A percentile compares a stretch with the other conserved stretches of the same genome.
Conservation (phyloP, 92 coral and sea anemone species). For the Palythoa caribaeorum region DNA sequence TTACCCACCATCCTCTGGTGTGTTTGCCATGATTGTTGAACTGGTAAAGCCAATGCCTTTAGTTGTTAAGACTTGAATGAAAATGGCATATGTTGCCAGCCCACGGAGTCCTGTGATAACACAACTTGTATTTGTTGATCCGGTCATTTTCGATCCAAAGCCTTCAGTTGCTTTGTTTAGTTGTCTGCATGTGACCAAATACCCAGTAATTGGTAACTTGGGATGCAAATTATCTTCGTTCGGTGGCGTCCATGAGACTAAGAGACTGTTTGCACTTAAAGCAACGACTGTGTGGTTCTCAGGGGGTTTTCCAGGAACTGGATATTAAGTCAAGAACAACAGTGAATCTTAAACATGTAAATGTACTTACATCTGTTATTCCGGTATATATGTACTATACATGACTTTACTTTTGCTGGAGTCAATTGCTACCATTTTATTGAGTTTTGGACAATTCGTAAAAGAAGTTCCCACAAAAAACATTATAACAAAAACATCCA, state of each 20-base stretch:
- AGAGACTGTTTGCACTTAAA: background rate
- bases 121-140: background rate
- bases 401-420: too few species aligned
- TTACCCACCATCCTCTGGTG: conserved; percentile 22
- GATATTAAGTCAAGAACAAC: background rate
- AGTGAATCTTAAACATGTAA: background rate
- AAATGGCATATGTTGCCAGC: conserved; percentile 23
- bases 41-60: conserved; percentile 31
- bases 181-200: conserved; percentile 17
- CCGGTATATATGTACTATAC: too few species aligned
- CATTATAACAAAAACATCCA: too few species aligned
- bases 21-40: background rate
- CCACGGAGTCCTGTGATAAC: conserved; percentile 21
- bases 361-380: too few species aligned
- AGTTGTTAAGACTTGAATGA: conserved; percentile 19
- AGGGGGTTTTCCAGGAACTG: conserved; percentile 36
- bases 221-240: background rate
- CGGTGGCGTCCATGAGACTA: conserved; percentile 2
- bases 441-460: too few species aligned
- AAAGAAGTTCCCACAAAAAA: too few species aligned
- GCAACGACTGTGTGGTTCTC: background rate
- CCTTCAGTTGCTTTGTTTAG: background rate
- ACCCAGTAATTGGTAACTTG: background rate
- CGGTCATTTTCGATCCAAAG: conserved; percentile 5
- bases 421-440: too few species aligned